phyloP scores from a whole-genome alignment of 1,140 invertebrate genomes.

The Drosophila lini region DNA sequence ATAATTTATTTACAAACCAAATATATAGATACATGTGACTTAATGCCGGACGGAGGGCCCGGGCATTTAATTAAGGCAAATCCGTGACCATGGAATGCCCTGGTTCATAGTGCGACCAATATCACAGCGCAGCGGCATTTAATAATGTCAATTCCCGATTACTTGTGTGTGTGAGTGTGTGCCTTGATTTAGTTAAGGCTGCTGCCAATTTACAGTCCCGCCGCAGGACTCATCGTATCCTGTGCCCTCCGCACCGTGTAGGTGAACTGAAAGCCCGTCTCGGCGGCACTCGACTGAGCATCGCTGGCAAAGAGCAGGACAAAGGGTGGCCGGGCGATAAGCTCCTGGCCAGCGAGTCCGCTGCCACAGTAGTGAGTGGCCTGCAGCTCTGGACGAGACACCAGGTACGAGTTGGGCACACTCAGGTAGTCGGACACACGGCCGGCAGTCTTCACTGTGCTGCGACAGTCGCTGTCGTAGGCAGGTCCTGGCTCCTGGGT shows the following conservation, averaged over 20 bases:
- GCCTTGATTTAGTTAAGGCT: conserved; percentile 53
- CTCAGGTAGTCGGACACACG: conserved; percentile 63
- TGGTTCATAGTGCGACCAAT: conserved; percentile 17
- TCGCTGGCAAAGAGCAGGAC: conserved; percentile 69
- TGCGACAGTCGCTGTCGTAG: conserved; percentile 69
- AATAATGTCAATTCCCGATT: conserved; percentile 64
- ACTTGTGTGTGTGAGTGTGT: conserved; percentile 33
- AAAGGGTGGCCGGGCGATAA: conserved; percentile 63
- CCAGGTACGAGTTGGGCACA: conserved; percentile 61
- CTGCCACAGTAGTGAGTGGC: conserved; percentile 72
- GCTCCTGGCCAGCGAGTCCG: conserved; percentile 36
- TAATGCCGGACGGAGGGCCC: conserved; percentile 31
- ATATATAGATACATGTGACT: conserved; percentile 38
- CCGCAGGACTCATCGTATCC: not conserved
- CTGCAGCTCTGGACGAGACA: conserved; percentile 45
- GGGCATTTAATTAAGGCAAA: conserved; percentile 65
- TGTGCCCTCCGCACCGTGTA: conserved; percentile 47
- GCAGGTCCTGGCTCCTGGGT: conserved; percentile 42
- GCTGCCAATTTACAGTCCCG: conserved; percentile 45
- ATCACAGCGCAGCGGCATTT: conserved; percentile 49
- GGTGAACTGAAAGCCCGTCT: conserved; percentile 71
- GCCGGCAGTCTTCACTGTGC: conserved; percentile 57
- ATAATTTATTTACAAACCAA: conserved; percentile 46
- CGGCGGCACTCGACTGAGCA: conserved; percentile 60
- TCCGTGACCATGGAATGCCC: conserved; percentile 31